Evolutionary conservation across 2,113 vertebrate genomes (phyloP), one percentile per base, ranked within the genome.

Genomic region (Hiodon tergisus): DNA sequence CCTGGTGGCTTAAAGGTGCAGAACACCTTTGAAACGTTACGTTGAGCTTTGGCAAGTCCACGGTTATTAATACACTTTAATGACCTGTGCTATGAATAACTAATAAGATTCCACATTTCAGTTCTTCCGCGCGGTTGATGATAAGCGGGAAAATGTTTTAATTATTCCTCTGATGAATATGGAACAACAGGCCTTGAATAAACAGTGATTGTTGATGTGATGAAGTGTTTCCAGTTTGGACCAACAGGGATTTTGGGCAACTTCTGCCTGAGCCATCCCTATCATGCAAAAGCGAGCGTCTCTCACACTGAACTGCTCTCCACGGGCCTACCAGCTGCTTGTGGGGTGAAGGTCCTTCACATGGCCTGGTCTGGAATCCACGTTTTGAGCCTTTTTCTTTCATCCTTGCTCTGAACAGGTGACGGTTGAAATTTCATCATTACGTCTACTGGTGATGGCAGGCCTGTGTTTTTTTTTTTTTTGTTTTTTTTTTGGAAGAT

Each of bases 81-180:
- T 77, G 68, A 68, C 71, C 52, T 65, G 48, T 3, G 51, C 47
- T 77, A 77, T 79, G 75, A 81, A 82, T 83, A 79, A 61, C 78
- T 79, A 79, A 75, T 79, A 62, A 71, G 70, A 60, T 58, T 67
- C 65, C 55, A 65, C 9, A 66, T 72, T 74, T 57, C 67, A 68
- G 74, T 77, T 68, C 69, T 67, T 78, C 55, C 14, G 68, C 74
- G 72, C 55, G 55, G 71, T 71, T 61, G 72, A 76, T 74, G 73
- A 78, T 74, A 70, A 76, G 76, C 63, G 51, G n/a, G 13, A 53
- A 78, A 71, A 72, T 79, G 65, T 74, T 82, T 74, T 47, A 76
- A 78, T 79, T 75, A 65, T 70, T 72, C 54, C 8, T 48, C 65
- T 59, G 8, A 68, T 76, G 11, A 72, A 77, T 61, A 75, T 31